Conservation (phyloP, 2,113 vertebrate species). For the Microcebus jonahi region DNA sequence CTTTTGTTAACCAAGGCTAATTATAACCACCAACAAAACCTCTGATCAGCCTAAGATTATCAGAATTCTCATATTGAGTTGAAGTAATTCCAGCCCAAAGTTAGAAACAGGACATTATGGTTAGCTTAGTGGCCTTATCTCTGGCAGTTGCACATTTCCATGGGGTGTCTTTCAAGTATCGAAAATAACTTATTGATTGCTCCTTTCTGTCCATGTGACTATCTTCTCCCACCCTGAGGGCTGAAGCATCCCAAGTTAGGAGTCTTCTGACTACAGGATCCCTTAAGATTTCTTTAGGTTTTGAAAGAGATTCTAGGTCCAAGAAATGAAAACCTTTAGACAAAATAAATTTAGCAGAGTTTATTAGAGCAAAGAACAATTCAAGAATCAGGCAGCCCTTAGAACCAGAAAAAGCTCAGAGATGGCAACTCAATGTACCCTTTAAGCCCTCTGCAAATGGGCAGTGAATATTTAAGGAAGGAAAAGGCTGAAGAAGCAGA, state of each 20-base stretch:
- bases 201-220: not conserved
- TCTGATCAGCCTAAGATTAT: conserved; percentile 54
- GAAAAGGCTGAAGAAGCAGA: not conserved
- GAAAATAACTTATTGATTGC: conserved; percentile 25
- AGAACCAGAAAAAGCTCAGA: not conserved
- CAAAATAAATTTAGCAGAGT: not conserved
- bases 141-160: not conserved
- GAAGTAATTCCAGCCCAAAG: conserved; percentile 34
- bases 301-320: conserved; percentile 17
- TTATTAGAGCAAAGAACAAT: not conserved
- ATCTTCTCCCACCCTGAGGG: not conserved
- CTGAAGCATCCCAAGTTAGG: not conserved
- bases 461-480: not conserved
- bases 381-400: not conserved
- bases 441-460: not conserved
- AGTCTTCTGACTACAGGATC: not conserved
- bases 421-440: too few relatives aligned
- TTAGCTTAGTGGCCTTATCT: conserved; percentile 39
- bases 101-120: conserved; percentile 42
- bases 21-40: conserved; percentile 64
- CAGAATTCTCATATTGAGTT: conserved; percentile 40
- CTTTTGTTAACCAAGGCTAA: conserved; percentile 72
- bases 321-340: not conserved
- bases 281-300: not conserved
- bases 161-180: not conserved